phyloP scores from a whole-genome alignment of 2,888 invertebrate genomes.

The Melanostoma scalare region DNA sequence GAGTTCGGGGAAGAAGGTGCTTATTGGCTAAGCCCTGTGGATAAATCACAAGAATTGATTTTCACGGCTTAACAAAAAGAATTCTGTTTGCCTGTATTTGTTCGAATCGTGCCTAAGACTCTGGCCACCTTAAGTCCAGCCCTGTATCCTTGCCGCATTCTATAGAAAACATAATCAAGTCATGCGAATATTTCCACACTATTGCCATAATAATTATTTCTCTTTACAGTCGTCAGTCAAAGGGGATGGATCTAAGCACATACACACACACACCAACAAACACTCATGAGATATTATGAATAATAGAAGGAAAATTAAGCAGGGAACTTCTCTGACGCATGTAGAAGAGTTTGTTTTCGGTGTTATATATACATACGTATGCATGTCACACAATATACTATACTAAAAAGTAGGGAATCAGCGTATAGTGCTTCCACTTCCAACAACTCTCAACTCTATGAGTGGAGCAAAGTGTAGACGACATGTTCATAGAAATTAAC shows the following conservation, averaged over 20 bases:
- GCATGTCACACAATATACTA: not conserved
- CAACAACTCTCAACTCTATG: not conserved
- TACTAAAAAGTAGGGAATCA: not conserved
- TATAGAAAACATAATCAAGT: slow-evolving; percentile 60
- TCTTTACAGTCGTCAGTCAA: slow-evolving; percentile 66
- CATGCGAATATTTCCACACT: slow-evolving; percentile 69
- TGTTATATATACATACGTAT: slow-evolving; percentile 18
- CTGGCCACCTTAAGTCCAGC: slow-evolving; percentile 25
- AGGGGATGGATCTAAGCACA: slow-evolving; percentile 37
- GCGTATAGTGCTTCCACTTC: too few relatives aligned
- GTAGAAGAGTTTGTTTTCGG: slow-evolving; percentile 25
- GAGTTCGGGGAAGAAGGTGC: too few relatives aligned
- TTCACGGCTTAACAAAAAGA: not conserved
- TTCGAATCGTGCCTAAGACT: not conserved
- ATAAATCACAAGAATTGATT: too few relatives aligned
- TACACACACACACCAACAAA: slow-evolving; percentile 15
- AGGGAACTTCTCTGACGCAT: slow-evolving; percentile 63
- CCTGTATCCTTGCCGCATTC: slow-evolving; percentile 15
- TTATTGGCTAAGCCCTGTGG: too few relatives aligned
- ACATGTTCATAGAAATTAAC: slow-evolving; percentile 68
- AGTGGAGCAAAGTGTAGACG: slow-evolving; percentile 35
- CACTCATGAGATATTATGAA: slow-evolving; percentile 61
- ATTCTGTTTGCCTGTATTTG: not conserved
- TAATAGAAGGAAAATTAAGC: slow-evolving; percentile 70
- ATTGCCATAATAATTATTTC: slow-evolving; percentile 71